Base-by-base conservation (phyloP, 2,113 vertebrate species). In the Amblyopsis rosae region DNA sequence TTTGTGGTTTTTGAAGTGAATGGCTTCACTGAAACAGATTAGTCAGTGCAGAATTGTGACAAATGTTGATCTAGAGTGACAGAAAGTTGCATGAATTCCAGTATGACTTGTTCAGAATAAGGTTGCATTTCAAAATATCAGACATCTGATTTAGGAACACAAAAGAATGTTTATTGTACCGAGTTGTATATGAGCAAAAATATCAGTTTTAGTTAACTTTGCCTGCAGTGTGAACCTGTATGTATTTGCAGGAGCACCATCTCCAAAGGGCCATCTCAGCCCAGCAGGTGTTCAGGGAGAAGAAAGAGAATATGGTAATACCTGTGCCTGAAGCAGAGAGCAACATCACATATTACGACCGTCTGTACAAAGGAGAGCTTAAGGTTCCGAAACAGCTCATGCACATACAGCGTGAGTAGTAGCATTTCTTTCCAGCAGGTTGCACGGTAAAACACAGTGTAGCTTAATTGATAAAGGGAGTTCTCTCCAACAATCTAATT, bases 221-320 rank as follows among this genome's bases (percentile, higher is more conserved):
- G 26, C 26, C 26, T 26, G 26, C 26, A 26, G 3, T 26, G 26
- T 26, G 26, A 26, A 26, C 26, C 26, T 26, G 26, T 26, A 26
- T 26, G 26, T 32, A 64, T 56, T 88, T 86, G 69, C 89, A 98
- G 96, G 96, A 98, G 92, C 96, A 98, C 76, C 96, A 98, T 89
- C 93, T 98, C 84, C 96, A 98, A 79, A 92, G 96, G 92, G 96
- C 94, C 54, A 97, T 97, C 87, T 98, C 95, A 64, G 95, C 95
- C 75, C 96, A 97, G 88, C 95, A 96, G 87, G 96, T 96, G 4
- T 97, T 96, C 87, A 91, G 96, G 91, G 96, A 97, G 85, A 97
- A 96, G 92, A 96, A 96, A 86, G 96, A 97, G 75, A 94, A 93
- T 88, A 96, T 98, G 96, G 96, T 97, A 73, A 98, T 98, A 90